A percentile compares a stretch with the other conserved stretches of the same genome.
Conservation (phyloP, 1,140 invertebrate genomes). For the Bombyx mandarina region DNA sequence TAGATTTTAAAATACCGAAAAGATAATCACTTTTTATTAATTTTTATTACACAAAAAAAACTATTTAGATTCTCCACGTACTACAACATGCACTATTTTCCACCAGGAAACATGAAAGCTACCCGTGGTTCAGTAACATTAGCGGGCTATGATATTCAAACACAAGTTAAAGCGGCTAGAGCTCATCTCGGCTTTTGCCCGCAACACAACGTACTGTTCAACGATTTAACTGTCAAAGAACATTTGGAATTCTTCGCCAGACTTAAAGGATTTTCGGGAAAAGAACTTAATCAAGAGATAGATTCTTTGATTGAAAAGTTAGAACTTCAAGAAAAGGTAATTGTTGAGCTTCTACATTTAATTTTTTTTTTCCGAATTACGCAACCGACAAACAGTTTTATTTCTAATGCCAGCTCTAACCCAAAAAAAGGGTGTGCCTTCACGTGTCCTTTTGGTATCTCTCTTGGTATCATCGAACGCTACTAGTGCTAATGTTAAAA, state of each 20-base stretch:
- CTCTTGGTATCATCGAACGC: too few relatives aligned
- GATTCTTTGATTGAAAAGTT: slow-evolving; percentile 46
- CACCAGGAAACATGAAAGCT: slow-evolving; percentile 62
- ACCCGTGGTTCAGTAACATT: slow-evolving; percentile 80
- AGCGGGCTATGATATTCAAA: slow-evolving; percentile 78
- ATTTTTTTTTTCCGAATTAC: too few relatives aligned
- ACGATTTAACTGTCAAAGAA: slow-evolving; percentile 89
- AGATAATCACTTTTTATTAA: too few relatives aligned
- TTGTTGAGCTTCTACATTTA: slow-evolving; percentile 1
- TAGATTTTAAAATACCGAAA: too few relatives aligned
- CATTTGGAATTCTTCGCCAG: slow-evolving; percentile 90
- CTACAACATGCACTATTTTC: too few relatives aligned
- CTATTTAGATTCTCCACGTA: too few relatives aligned
- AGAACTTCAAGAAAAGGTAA: slow-evolving; percentile 50
- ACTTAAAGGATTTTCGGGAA: slow-evolving; percentile 78
- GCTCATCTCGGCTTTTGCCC: slow-evolving; percentile 89
- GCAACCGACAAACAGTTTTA: too few relatives aligned
- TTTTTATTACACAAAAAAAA: too few relatives aligned
- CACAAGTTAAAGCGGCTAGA: slow-evolving; percentile 72
- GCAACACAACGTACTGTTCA: slow-evolving; percentile 95
- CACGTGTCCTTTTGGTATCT: too few relatives aligned
- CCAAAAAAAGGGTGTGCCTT: too few relatives aligned
- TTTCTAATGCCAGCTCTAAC: too few relatives aligned
- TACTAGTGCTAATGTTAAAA: too few relatives aligned
- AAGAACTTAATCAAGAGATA: slow-evolving; percentile 67